Conservation (phyloP, 2,797 vertebrate genomes). For the Enteromius afrohamiltoni region DNA sequence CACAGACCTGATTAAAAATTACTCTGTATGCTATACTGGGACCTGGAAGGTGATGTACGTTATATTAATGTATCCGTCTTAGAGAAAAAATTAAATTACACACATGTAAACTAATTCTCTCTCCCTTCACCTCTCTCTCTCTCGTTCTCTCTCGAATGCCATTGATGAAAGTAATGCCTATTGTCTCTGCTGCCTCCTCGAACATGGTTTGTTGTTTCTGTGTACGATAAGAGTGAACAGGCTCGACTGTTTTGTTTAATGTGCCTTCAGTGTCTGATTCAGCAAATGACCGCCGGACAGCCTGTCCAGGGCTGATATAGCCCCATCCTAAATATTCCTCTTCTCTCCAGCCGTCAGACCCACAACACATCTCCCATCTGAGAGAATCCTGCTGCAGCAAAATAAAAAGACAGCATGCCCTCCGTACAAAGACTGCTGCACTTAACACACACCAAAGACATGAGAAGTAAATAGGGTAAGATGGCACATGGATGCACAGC, state of each 20-base stretch:
- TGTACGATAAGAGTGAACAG: slow-evolving; percentile 49
- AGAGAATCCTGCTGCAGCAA: slow-evolving; percentile 6
- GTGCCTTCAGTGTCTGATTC: slow-evolving; percentile 50
- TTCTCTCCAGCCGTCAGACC: slow-evolving; percentile 19
- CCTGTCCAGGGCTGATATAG: slow-evolving; percentile 61
- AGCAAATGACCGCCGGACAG: slow-evolving; percentile 49
- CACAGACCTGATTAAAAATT: slow-evolving; percentile 17
- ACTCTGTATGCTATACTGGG: not conserved
- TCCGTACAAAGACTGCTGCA: slow-evolving; percentile 36
- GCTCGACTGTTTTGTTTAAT: slow-evolving; percentile 52
- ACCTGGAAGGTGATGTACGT: not conserved
- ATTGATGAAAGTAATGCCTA: slow-evolving; percentile 24
- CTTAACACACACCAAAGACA: not conserved
- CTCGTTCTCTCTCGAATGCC: slow-evolving; percentile 9
- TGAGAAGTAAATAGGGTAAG: not conserved
- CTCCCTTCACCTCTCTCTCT: slow-evolving; percentile 1
- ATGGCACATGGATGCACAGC: not conserved
- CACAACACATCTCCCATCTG: slow-evolving; percentile 24
- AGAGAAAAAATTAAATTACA: not conserved
- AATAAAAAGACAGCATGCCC: slow-evolving; percentile 41
- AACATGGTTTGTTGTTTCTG: slow-evolving; percentile 35
- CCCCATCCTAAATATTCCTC: slow-evolving; percentile 20
- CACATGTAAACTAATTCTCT: slow-evolving; percentile 10
- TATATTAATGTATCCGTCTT: slow-evolving; percentile 27
- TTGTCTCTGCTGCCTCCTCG: slow-evolving; percentile 40